A percentile compares a stretch with the other conserved stretches of the same genome.
These are phyloP conservation scores for Ophion costatus DNA, from an alignment of 2,888 invertebrate genomes.

Conservation along the genomic window DNA sequence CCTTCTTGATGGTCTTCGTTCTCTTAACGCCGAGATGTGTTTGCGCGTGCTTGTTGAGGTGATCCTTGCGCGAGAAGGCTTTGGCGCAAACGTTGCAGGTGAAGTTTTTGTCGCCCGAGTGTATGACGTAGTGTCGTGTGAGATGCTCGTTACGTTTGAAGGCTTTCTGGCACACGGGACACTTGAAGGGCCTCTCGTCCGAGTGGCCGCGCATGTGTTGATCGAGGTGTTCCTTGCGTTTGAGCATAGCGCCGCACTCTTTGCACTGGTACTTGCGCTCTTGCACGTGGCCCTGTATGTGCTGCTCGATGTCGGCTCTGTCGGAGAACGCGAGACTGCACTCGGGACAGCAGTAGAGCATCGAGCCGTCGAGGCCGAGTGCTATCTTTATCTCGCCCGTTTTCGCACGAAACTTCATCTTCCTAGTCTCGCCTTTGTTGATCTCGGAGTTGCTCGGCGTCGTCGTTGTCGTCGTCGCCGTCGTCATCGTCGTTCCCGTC, in stretches of 20 bases:
- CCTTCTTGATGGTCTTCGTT: conserved; percentile 76
- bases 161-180: conserved; percentile 82
- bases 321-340: conserved; percentile 83
- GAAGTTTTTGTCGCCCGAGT: conserved; percentile 85
- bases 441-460: not conserved
- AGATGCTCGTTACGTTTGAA: conserved; percentile 85
- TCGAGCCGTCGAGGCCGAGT: conserved; percentile 82
- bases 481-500: not conserved
- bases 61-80: conserved; percentile 85
- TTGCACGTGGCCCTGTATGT: conserved; percentile 81
- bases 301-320: conserved; percentile 83
- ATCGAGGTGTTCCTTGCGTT: conserved; percentile 84
- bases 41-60: conserved; percentile 84
- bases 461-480: not conserved
- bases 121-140: conserved; percentile 85
- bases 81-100: conserved; percentile 84
- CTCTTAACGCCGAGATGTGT: conserved; percentile 82
- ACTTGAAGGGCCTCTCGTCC: conserved; percentile 83
- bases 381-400: conserved; percentile 82
- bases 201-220: conserved; percentile 84
- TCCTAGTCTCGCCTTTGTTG: conserved; percentile 73
- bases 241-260: conserved; percentile 85
- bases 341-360: conserved; percentile 84
- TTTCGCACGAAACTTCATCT: conserved; percentile 82
- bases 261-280: conserved; percentile 84